A percentile compares a stretch with the other conserved stretches of the same genome.
These are phyloP conservation scores for Lethenteron reissneri DNA, from an alignment of 2,113 vertebrate species.

Conservation along the genomic window DNA sequence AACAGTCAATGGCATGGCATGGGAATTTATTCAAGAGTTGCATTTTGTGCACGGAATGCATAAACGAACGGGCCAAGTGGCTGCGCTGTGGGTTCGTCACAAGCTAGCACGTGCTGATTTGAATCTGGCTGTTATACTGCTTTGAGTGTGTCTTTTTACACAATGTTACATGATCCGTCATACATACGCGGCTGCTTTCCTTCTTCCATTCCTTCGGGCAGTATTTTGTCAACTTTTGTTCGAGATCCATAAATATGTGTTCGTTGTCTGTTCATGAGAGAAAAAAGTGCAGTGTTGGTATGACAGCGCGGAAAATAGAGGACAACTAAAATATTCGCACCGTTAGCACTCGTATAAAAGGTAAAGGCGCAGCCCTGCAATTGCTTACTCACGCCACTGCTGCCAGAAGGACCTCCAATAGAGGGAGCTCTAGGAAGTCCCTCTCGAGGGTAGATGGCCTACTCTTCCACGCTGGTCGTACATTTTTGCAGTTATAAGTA, in stretches of 20 bases:
- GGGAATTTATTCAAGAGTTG: background rate
- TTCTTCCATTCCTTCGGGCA: constrained; percentile 61
- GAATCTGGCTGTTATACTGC: background rate
- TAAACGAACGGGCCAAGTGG: background rate
- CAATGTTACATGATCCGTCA: background rate
- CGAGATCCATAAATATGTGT: constrained; percentile 55
- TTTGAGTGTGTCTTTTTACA: background rate
- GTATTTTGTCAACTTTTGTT: constrained; percentile 56
- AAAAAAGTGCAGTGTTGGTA: too few species aligned
- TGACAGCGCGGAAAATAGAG: too few species aligned
- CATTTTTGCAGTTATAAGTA: too few species aligned
- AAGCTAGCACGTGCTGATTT: background rate
- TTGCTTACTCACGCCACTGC: background rate
- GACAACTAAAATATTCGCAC: background rate
- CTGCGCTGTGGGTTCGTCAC: too few species aligned
- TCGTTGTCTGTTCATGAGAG: constrained; percentile 34
- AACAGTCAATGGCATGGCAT: background rate
- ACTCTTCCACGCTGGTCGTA: too few species aligned
- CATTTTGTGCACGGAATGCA: background rate
- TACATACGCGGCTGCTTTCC: constrained; percentile 32
- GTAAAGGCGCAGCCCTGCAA: background rate
- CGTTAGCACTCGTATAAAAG: background rate
- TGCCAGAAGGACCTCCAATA: background rate
- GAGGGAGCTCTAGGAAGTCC: background rate
- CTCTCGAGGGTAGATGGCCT: background rate